A percentile compares a stretch with the other conserved stretches of the same genome.
Conservation (phyloP, 1,140 invertebrate species). For the Trichoplusia ni region DNA sequence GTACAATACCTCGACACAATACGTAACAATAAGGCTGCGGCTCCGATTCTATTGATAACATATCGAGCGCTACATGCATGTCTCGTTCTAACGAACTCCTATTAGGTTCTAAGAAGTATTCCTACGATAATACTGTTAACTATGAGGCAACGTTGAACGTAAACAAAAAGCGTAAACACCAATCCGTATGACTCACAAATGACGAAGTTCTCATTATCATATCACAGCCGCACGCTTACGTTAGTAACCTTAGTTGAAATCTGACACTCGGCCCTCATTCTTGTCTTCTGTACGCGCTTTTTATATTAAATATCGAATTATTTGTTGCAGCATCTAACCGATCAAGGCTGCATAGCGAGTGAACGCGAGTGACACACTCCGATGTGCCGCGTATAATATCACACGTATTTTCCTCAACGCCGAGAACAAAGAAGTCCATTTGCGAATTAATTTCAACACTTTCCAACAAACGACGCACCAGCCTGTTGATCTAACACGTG, state of each 20-base stretch:
- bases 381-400: slow-evolving; percentile 50
- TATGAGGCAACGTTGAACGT: slow-evolving; percentile 56
- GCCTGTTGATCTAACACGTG: slow-evolving; percentile 75
- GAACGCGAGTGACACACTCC: slow-evolving; percentile 60
- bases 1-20: slow-evolving; percentile 22
- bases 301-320: slow-evolving; percentile 23
- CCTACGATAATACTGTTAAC: slow-evolving; percentile 47
- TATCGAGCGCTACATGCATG: slow-evolving; percentile 45
- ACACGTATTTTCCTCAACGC: slow-evolving; percentile 69
- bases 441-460: slow-evolving; percentile 63
- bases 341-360: slow-evolving; percentile 48
- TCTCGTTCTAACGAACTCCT: slow-evolving; percentile 53
- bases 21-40: slow-evolving; percentile 31
- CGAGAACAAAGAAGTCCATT: slow-evolving; percentile 74
- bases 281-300: slow-evolving; percentile 56
- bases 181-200: slow-evolving; percentile 78
- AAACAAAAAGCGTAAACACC: slow-evolving; percentile 77
- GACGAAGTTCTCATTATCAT: slow-evolving; percentile 78
- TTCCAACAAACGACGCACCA: slow-evolving; percentile 52
- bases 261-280: slow-evolving; percentile 49
- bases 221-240: slow-evolving; percentile 65
- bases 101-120: slow-evolving; percentile 57
- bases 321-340: slow-evolving; percentile 25
- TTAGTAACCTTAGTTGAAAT: slow-evolving; percentile 66
- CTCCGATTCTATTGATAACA: slow-evolving; percentile 40